Base-by-base conservation (phyloP, 2,113 vertebrate genomes). In the Aepyceros melampus region DNA sequence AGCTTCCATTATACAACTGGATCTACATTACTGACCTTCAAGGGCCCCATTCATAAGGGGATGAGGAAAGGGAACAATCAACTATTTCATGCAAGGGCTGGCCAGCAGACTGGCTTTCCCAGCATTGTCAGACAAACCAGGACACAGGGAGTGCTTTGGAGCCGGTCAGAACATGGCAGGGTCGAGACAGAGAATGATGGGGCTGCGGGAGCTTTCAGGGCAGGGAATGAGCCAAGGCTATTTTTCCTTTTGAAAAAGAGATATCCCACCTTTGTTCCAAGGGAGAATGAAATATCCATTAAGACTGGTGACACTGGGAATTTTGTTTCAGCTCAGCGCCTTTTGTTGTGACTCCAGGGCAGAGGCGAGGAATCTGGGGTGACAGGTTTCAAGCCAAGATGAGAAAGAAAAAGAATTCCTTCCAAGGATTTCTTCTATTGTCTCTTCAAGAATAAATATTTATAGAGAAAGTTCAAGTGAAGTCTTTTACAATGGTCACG, bases 381-480 rank as follows among this genome's bases (percentile, higher is more conserved):
- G 87, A 89, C 23, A 90, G 62, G 62, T 95, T 96, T 97, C 85
- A 95, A 94, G 96, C 97, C 94, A 98, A 98, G 95, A 96, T 43
- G 95, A 97, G 95, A 98, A 95, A 97, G 97, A 97, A 94, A 95
- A 96, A 56, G 86, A 89, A 98, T 96, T 98, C 96, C 91, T 95
- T 95, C 93, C 83, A 91, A 97, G 91, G 47, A 97, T 97, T 98
- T 96, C 89, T 96, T 87, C 96, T 96, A 96, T 98, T 98, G 98
- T 98, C 55, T 96, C 79, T 43, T 78, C 2, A 55, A 86, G 92
- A 97, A 98, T 98, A 98, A 98, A 98, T 98, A 98, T 98, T 98
- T 98, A 98, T 98, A 89, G 92, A 97, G 94, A 95, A 94, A 96
- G 94, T 98, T 97, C 92, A 74, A 97, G 95, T 93, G 95, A 98